phyloP scores from a whole-genome alignment of 2,888 invertebrate genomes.

The Sicus ferrugineus region DNA sequence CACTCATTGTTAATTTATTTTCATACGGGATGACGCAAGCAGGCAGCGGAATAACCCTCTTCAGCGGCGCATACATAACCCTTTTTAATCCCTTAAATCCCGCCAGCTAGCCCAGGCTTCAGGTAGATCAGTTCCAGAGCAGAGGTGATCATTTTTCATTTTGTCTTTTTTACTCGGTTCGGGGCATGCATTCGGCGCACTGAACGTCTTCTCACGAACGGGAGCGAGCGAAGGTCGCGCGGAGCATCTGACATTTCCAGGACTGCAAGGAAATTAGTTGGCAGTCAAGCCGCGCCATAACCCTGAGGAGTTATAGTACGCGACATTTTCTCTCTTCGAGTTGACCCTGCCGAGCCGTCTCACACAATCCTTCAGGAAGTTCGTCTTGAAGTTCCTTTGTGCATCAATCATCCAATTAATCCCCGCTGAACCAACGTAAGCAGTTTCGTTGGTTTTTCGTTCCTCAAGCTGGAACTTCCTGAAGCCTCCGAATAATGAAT shows the following conservation, averaged over 20 bases:
- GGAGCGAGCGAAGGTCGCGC: conserved; percentile 18
- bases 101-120: conserved; percentile 21
- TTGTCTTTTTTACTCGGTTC: conserved; percentile 15
- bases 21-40: conserved; percentile 28
- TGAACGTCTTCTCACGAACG: conserved; percentile 19
- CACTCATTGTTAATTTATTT: conserved; percentile 34
- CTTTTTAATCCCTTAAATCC: conserved; percentile 31
- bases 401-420: conserved; percentile 30
- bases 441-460: too few species aligned
- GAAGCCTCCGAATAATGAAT: background rate
- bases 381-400: conserved; percentile 25
- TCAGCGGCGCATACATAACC: conserved; percentile 1
- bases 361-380: conserved; percentile 12
- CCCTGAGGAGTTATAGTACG: conserved; percentile 8
- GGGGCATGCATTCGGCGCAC: conserved; percentile 11
- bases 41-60: conserved; percentile 11
- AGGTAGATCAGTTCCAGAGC: conserved; percentile 43
- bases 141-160: conserved; percentile 57
- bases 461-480: background rate
- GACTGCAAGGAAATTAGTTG: conserved; percentile 16
- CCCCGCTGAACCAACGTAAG: background rate
- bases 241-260: conserved; percentile 17
- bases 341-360: conserved; percentile 20
- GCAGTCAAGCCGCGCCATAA: conserved; percentile 25
- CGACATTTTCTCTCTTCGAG: conserved; percentile 26